phyloP scores from a whole-genome alignment of 2,888 invertebrate genomes.

The Meiosimyza platycephala region DNA sequence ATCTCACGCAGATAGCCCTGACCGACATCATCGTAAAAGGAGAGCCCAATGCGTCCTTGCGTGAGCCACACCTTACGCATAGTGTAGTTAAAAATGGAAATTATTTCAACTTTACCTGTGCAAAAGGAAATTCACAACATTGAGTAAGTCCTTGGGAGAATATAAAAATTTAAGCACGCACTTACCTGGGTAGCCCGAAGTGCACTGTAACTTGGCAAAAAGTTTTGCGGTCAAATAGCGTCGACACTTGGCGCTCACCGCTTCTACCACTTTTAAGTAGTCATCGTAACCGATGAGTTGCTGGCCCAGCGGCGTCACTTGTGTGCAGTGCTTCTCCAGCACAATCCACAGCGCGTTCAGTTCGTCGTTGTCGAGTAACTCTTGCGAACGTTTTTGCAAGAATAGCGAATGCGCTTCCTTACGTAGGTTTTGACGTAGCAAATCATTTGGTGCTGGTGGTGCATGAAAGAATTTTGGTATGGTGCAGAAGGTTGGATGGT shows the following conservation, averaged over 20 bases:
- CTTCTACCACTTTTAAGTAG: slow-evolving; percentile 81
- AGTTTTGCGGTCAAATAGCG: slow-evolving; percentile 86
- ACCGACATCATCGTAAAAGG: slow-evolving; percentile 92
- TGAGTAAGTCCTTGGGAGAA: not conserved
- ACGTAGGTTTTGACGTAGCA: slow-evolving; percentile 81
- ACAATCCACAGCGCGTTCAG: slow-evolving; percentile 86
- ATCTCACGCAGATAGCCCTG: slow-evolving; percentile 90
- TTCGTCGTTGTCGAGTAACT: slow-evolving; percentile 88
- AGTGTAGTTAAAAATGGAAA: slow-evolving; percentile 92
- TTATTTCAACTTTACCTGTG: slow-evolving; percentile 79
- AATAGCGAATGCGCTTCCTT: slow-evolving; percentile 91
- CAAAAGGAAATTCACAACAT: not conserved
- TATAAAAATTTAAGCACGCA: not conserved
- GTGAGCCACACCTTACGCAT: slow-evolving; percentile 96
- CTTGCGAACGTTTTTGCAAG: slow-evolving; percentile 84
- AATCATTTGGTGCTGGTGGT: slow-evolving; percentile 81
- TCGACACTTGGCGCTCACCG: slow-evolving; percentile 80
- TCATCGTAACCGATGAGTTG: slow-evolving; percentile 87
- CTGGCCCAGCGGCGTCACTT: slow-evolving; percentile 79
- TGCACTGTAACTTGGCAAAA: slow-evolving; percentile 88
- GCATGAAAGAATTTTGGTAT: slow-evolving; percentile 83
- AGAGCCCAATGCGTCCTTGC: slow-evolving; percentile 93
- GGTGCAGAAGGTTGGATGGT: slow-evolving; percentile 67
- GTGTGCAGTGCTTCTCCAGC: slow-evolving; percentile 81
- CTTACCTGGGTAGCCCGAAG: slow-evolving; percentile 80